Evolutionary conservation across 1,140 invertebrate genomes (phyloP), one percentile per base, ranked within the genome.

Genomic region (Aphaenogaster ashmeadi): DNA sequence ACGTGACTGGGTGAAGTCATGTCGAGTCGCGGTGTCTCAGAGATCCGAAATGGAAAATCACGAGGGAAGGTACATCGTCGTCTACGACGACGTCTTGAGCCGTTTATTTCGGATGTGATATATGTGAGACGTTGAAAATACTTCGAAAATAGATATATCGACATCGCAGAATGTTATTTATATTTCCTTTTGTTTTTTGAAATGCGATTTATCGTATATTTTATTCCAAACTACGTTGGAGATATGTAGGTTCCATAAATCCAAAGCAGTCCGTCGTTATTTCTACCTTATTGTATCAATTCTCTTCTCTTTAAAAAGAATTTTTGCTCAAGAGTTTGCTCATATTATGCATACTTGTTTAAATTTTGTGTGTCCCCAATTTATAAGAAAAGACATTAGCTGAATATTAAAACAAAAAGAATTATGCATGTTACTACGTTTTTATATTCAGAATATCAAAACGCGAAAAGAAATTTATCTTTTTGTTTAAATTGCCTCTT

Each of bases 41-140:
- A 36, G 66, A 81, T 81, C 27, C 38, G 66, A 81, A 56, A 56
- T 81, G 50, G 64, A 81, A 44, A 71, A 81, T 81, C 66, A 81
- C 62, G 18, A 81, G 38, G 27, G 41, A 44, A 33, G 27, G 50
- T 44, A 15, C 21, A 58, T 72, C 64, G 41, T 7, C 5, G 66
- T 81, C 52, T 81, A 72, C 50, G 36, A 56, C 62, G n/a, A 67
- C 15, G 47, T 71, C 78, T 56, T 38, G 66, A 15, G 11, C 38
- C 38, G 21, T 81, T 81, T 81, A 56, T 72, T 81, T 72, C 27
- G 11, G 7, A 80, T 33, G 44, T 52, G 60, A 52, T n/a, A 56
- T 56, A 56, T 72, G 21, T 18, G 38, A 56, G 79, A 56, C 33
- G 33, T 58, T 56, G 67, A 15, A 41, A 56, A 72, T 71, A 56